Evolutionary conservation across 2,888 invertebrate species (phyloP).

Genomic region (Cosmia trapezina): DNA sequence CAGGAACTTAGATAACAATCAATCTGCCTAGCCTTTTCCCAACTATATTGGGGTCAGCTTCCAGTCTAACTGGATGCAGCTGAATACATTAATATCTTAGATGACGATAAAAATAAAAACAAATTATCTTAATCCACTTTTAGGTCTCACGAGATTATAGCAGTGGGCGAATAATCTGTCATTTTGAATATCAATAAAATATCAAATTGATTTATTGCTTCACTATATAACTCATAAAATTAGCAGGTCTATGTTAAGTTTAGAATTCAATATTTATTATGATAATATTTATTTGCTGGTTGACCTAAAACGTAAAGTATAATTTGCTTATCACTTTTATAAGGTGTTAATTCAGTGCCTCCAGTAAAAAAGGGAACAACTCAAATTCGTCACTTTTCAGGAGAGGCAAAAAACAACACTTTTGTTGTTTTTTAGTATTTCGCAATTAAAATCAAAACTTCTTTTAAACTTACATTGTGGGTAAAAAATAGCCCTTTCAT

Average conservation of each 20-base stretch:
- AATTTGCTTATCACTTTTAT: slow-evolving; percentile 23
- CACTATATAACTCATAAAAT: slow-evolving; percentile 46
- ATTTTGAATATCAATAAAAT: slow-evolving; percentile 51
- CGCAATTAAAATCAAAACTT: no score
- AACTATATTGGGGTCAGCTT: no score
- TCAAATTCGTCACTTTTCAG: no score
- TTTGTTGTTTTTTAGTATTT: no score
- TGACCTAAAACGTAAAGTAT: slow-evolving; percentile 30
- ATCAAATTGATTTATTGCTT: slow-evolving; percentile 52
- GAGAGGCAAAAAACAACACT: no score
- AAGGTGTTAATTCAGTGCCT: slow-evolving; percentile 23
- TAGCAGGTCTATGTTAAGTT: slow-evolving; percentile 47
- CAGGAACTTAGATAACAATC: no score
- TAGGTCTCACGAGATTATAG: slow-evolving; percentile 9
- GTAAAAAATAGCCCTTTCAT: no score
- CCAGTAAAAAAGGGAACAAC: no score
- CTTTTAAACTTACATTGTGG: no score
- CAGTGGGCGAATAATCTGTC: slow-evolving; percentile 55
- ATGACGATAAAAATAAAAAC: slow-evolving; percentile 16
- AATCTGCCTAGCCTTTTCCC: no score
- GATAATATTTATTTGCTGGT: slow-evolving; percentile 38
- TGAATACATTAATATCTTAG: background rate
- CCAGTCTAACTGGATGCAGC: no score
- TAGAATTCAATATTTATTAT: slow-evolving; percentile 49
- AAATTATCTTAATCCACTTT: slow-evolving; percentile 24